Percentiles rank a stretch among this genome's conserved stretches.
Evolutionary conservation across 2,113 vertebrate species (phyloP).

Genomic region (Python bivittatus): DNA sequence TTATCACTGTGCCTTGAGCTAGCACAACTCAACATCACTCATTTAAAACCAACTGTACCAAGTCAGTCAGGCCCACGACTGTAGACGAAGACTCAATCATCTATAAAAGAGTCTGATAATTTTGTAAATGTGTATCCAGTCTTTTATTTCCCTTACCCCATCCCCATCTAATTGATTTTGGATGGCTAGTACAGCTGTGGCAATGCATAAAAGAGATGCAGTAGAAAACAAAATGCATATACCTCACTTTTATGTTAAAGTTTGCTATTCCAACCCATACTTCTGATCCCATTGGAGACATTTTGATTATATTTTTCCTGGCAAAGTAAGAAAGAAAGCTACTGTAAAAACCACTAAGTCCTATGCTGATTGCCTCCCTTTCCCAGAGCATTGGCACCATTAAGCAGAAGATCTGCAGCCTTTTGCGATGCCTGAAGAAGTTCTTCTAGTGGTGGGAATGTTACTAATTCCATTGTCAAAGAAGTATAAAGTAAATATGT

Average conservation of each 20-base stretch:
- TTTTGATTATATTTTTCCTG: neutral
- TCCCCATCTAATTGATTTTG: neutral
- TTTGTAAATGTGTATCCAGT: neutral
- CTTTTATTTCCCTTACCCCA: neutral
- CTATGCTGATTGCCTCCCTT: neutral
- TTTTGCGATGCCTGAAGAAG: neutral
- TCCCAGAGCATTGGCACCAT: neutral
- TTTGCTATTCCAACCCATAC: neutral
- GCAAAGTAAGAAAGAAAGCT: constrained; percentile 1
- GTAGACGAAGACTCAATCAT: neutral
- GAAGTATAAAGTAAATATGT: neutral
- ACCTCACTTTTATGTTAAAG: neutral
- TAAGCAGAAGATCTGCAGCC: neutral
- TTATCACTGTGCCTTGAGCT: neutral
- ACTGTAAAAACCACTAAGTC: neutral
- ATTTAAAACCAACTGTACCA: fast-evolving
- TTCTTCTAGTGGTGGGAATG: neutral
- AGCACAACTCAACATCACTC: fast-evolving
- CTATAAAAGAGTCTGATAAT: neutral
- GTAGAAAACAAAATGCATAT: neutral
- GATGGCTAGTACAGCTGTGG: neutral
- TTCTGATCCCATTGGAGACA: neutral
- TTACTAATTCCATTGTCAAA: fast-evolving
- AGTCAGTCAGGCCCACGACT: neutral
- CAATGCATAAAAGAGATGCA: neutral